Evolutionary conservation across 1,140 invertebrate species (phyloP).

Genomic region (Camponotus vicinus): DNA sequence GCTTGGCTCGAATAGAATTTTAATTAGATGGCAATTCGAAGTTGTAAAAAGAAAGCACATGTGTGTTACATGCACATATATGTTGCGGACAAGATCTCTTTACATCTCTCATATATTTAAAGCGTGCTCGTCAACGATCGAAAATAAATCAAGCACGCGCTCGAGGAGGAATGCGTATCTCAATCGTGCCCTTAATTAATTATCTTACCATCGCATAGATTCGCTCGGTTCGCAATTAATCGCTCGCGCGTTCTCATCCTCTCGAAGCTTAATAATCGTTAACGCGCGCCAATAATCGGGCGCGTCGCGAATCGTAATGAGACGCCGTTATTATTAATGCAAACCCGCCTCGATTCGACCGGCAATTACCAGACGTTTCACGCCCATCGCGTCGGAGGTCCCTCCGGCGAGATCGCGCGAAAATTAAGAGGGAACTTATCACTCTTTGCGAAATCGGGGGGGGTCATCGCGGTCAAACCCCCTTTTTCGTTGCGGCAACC

Average conservation of each 20-base stretch:
- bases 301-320: conserved; percentile 63
- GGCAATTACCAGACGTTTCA: conserved; percentile 63
- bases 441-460: conserved; percentile 54
- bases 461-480: neutral
- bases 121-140: neutral
- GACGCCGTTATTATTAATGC: conserved; percentile 32
- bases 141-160: conserved; percentile 40
- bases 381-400: conserved; percentile 49
- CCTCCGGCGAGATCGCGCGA: conserved; percentile 14
- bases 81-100: neutral
- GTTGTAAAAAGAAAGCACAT: neutral
- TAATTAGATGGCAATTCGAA: neutral
- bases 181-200: conserved; percentile 59
- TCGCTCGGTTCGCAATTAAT: neutral
- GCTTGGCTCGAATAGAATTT: neutral
- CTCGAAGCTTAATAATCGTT: conserved; percentile 47
- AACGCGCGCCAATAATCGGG: conserved; percentile 52
- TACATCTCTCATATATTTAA: neutral
- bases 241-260: neutral
- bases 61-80: no score
- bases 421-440: conserved; percentile 70
- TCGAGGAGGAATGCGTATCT: conserved; percentile 7
- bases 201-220: neutral
- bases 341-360: conserved; percentile 24
- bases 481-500: neutral